These are phyloP conservation scores for Heliconius congener DNA, from an alignment of 1,140 invertebrate species.

Conservation along the genomic window DNA sequence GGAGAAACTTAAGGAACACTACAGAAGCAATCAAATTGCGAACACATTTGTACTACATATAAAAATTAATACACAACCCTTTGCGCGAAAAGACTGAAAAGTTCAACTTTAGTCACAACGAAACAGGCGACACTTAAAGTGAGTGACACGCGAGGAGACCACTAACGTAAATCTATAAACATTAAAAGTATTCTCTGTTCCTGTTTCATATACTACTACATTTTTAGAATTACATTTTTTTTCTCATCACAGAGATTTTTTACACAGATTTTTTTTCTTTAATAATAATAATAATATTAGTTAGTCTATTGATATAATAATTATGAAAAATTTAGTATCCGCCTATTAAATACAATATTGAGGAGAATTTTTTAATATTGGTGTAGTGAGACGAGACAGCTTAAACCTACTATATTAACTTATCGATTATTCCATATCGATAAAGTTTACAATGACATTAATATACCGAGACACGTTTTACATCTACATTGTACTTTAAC, in stretches of 20 bases:
- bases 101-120: conserved; percentile 76
- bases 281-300: conserved; percentile 28
- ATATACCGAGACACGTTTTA: conserved; percentile 72
- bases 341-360: conserved; percentile 67
- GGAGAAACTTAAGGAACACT: conserved; percentile 77
- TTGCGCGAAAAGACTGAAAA: conserved; percentile 80
- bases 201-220: conserved; percentile 77
- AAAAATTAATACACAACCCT: conserved; percentile 82
- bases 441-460: conserved; percentile 67
- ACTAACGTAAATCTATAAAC: conserved; percentile 39
- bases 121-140: conserved; percentile 55
- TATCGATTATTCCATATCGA: conserved; percentile 70
- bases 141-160: conserved; percentile 30
- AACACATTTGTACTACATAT: conserved; percentile 81
- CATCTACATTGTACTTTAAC: conserved; percentile 80
- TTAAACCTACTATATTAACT: conserved; percentile 66
- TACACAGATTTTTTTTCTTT: conserved; percentile 59
- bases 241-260: conserved; percentile 78
- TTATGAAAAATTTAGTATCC: conserved; percentile 74
- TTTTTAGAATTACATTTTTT: conserved; percentile 73
- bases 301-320: conserved; percentile 78
- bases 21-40: conserved; percentile 81
- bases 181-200: conserved; percentile 38
- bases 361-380: conserved; percentile 59
- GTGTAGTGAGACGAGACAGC: conserved; percentile 76